Evolutionary conservation across 2,888 invertebrate species (phyloP).

Genomic region (Cantharis lateralis): DNA sequence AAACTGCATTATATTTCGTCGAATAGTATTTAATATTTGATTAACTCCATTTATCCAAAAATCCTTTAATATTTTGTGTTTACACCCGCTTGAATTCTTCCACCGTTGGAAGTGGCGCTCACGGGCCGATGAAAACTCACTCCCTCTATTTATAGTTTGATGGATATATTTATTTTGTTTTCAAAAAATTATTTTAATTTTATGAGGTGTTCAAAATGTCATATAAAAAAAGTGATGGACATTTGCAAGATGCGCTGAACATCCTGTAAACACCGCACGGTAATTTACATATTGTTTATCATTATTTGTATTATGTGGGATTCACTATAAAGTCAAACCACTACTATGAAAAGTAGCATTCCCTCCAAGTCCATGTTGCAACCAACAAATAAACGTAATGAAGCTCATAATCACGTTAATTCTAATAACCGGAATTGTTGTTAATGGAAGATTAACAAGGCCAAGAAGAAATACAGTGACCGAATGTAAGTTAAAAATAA

Average conservation of each 20-base stretch:
- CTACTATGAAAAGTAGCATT: slow-evolving; percentile 8
- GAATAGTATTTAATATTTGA: too few species aligned
- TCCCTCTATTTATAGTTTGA: too few species aligned
- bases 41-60: too few species aligned
- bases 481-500: slow-evolving; percentile 51
- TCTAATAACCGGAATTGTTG: slow-evolving; percentile 13
- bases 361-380: neutral
- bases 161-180: too few species aligned
- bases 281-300: slow-evolving; percentile 9
- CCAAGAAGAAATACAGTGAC: slow-evolving; percentile 27
- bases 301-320: slow-evolving; percentile 6
- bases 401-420: slow-evolving; percentile 3
- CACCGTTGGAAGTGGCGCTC: too few species aligned
- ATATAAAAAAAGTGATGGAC: too few species aligned
- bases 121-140: too few species aligned
- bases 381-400: neutral
- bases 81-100: too few species aligned
- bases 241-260: neutral
- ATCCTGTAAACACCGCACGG: neutral
- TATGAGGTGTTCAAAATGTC: too few species aligned
- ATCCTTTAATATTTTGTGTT: too few species aligned
- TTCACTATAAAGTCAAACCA: slow-evolving; percentile 12
- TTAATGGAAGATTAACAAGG: slow-evolving; percentile 23
- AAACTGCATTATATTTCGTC: too few species aligned
- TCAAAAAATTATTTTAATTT: too few species aligned